Conservation (phyloP, 2,797 vertebrate species). For the Pseudotriccus pelzelni region DNA sequence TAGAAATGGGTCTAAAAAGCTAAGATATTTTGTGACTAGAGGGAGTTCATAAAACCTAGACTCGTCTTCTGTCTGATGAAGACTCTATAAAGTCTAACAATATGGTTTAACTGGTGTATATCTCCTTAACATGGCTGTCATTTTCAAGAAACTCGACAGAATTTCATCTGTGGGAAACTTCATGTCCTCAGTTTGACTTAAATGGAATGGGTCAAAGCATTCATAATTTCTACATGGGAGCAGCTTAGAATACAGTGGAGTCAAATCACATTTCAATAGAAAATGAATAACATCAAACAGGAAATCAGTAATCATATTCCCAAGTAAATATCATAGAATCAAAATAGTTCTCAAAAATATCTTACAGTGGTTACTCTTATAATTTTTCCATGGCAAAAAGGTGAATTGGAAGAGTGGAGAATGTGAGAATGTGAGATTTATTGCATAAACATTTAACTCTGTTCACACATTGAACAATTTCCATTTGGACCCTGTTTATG, state of each 20-base stretch:
- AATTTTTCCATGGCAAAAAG: background rate
- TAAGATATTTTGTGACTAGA: background rate
- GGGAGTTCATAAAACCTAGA: background rate
- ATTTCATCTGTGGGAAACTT: background rate
- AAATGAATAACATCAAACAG: background rate
- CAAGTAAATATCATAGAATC: background rate
- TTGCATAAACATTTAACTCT: background rate
- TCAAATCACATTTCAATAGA: background rate
- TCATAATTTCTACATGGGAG: background rate
- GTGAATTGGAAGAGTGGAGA: background rate
- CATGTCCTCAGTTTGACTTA: background rate
- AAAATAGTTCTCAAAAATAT: background rate
- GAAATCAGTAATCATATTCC: background rate
- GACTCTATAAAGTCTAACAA: background rate
- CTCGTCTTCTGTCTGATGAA: background rate
- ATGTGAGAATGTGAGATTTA: background rate
- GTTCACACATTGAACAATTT: background rate
- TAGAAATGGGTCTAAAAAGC: background rate
- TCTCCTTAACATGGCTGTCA: fast-evolving
- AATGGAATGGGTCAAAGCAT: background rate
- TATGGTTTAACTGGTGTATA: background rate
- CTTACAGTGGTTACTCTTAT: background rate
- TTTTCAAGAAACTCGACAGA: background rate
- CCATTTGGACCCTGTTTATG: background rate
- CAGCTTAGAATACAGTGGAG: background rate